Evolutionary conservation across 2,888 invertebrate species (phyloP).

Genomic region (Trachelus iudaicus): DNA sequence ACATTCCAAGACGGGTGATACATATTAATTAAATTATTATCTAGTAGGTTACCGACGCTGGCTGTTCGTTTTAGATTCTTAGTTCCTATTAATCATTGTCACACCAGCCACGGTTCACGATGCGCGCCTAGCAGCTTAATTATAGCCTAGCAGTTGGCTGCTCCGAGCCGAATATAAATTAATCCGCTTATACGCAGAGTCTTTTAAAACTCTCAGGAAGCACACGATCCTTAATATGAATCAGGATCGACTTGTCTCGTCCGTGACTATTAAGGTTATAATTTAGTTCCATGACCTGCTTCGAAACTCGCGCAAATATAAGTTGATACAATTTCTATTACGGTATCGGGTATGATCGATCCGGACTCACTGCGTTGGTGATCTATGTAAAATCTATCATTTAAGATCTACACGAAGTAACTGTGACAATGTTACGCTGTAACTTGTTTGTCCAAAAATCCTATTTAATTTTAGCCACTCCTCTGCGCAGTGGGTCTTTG

Average conservation of each 20-base stretch:
- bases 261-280: neutral
- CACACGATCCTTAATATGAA: neutral
- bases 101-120: neutral
- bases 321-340: neutral
- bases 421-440: neutral
- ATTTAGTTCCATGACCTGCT: neutral
- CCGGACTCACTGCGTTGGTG: neutral
- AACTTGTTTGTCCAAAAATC: neutral
- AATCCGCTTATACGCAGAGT: neutral
- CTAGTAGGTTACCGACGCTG: constrained; percentile 3
- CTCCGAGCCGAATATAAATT: neutral
- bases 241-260: neutral
- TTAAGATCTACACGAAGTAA: neutral
- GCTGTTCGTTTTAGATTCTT: constrained; percentile 13
- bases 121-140: neutral
- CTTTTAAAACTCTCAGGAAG: neutral
- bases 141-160: neutral
- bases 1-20: constrained; percentile 35
- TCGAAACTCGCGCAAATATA: neutral
- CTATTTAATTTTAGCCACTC: neutral
- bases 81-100: constrained; percentile 6
- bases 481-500: neutral
- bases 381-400: neutral
- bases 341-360: neutral
- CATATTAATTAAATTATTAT: constrained; percentile 20